Evolutionary conservation across 2,113 vertebrate species (phyloP).

Genomic region (Corythaixoides concolor): DNA sequence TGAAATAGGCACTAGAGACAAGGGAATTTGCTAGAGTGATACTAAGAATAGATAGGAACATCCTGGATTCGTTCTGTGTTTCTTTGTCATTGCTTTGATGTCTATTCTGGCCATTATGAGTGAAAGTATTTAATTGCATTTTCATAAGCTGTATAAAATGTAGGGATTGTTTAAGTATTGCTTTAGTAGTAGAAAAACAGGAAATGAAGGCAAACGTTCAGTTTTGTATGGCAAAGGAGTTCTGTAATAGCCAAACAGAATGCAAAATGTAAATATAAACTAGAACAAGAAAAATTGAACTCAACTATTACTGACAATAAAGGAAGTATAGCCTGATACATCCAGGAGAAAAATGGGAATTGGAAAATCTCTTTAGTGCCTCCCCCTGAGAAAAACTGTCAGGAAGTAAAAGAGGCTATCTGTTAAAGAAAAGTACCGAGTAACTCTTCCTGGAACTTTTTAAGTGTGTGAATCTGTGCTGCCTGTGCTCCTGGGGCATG

Average conservation of each 20-base stretch:
- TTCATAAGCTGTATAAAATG: neutral
- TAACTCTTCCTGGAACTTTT: neutral
- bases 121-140: neutral
- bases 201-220: neutral
- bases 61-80: neutral
- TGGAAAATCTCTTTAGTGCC: neutral
- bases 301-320: neutral
- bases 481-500: neutral
- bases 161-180: neutral
- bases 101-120: neutral
- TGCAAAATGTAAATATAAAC: neutral
- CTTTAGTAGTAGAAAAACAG: neutral
- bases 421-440: neutral
- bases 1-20: neutral
- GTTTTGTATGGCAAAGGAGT: neutral
- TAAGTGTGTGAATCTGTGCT: neutral
- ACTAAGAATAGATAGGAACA: neutral
- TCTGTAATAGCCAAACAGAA: neutral
- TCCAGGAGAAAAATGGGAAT: neutral
- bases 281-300: neutral
- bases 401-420: no score
- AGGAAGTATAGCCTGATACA: neutral
- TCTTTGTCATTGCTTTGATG: neutral
- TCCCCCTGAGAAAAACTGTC: neutral
- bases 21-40: neutral